Evolutionary conservation across 2,888 invertebrate genomes (phyloP), one percentile per base, ranked within the genome.

Genomic region (Lottia scabra): DNA sequence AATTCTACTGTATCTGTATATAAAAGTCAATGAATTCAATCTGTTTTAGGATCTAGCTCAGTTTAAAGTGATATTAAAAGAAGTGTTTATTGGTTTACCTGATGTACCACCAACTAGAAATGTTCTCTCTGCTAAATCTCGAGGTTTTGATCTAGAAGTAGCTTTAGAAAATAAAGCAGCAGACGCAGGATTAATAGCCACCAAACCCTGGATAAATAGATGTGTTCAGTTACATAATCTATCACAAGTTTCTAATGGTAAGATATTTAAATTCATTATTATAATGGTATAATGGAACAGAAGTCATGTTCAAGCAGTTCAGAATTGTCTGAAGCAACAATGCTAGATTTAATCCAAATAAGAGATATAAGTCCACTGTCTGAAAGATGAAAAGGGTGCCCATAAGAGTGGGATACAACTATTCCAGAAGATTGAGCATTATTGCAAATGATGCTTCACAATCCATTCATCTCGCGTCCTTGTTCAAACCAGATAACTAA

Each of bases 171-270:
- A 77, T 38, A 84, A 86, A 67, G 85, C 87, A 10, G 76, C 80
- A 62, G 87, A 88, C 16, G 74, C 79, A 38, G 86, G 86, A 15
- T 78, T 87, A 16, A 79, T 88, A 15, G 81, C 89, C 0, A 87
- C 87, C 77, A 88, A 88, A 73, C 83, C 87, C 4, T 89, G 88
- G 88, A 78, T 88, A 5, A 82, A 83, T 48, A 88, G 88, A 75
- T 88, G 87, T 78, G 75, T 83, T 75, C 89, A 89, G 78, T 84
- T 89, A 45, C 87, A 85, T 76, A 81, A 82, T 63, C 78, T 89
- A 23, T 85, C 89, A 27, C 83, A 85, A 70, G 86, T 87, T 27
- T 87, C 88, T 74, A 84, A 87, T 78, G 88, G 88, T 88, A 74
- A 75, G 81, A 38, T 38, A 38, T 38, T 38, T 6, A 4, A 30